Percentiles rank a stretch among this genome's conserved stretches.
Conservation (phyloP, 2,113 vertebrate genomes). For the Rhea pennata region DNA sequence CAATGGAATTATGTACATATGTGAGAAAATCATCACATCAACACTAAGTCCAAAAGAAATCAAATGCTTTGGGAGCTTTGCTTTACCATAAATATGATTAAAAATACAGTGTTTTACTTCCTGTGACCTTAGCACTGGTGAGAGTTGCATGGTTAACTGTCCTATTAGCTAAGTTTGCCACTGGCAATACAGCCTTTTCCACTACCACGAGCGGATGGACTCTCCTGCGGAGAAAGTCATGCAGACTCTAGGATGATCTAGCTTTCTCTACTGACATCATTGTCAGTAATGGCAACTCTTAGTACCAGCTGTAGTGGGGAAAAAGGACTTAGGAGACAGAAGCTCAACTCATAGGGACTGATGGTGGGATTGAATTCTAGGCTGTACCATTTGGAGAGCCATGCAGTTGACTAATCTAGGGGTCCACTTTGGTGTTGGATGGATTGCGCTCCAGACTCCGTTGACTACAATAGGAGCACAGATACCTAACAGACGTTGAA, state of each 20-base stretch:
- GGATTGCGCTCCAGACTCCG: background rate
- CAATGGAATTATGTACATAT: background rate
- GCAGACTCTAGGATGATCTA: background rate
- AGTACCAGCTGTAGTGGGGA: background rate
- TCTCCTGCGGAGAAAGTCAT: background rate
- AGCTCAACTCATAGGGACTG: background rate
- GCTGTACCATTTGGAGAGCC: background rate
- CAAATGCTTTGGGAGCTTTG: background rate
- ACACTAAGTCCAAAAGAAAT: background rate
- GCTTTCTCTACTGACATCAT: background rate
- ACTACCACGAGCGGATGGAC: fast-evolving
- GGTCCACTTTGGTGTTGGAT: background rate
- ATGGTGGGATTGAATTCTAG: background rate
- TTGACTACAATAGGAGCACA: background rate
- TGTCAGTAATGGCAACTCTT: background rate
- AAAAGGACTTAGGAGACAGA: background rate
- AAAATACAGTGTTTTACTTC: background rate
- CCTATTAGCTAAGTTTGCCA: background rate
- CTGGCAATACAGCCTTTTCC: background rate
- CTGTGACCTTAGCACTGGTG: background rate
- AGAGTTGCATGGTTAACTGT: background rate
- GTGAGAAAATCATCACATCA: background rate
- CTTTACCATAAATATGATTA: background rate
- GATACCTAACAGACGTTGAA: background rate
- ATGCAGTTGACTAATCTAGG: background rate